Percentiles rank a stretch among this genome's conserved stretches.
These are phyloP conservation scores for Microcebus lehilahytsara DNA, from an alignment of 2,113 vertebrate genomes.

Conservation along the genomic window DNA sequence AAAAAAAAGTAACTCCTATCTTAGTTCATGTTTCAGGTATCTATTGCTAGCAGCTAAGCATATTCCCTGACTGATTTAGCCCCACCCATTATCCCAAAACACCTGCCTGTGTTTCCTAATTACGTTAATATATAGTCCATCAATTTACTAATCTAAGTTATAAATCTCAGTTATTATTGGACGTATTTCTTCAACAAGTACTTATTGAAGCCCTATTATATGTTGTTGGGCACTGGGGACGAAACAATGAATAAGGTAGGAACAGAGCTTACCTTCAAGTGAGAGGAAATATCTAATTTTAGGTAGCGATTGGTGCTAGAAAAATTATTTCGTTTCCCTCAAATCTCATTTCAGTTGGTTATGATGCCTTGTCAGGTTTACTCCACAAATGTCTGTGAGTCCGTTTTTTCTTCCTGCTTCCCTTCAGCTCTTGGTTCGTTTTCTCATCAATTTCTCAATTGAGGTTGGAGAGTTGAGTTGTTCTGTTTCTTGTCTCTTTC, in stretches of 20 bases:
- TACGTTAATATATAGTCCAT: background rate
- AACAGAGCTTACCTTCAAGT: background rate
- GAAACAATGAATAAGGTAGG: background rate
- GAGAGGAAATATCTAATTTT: background rate
- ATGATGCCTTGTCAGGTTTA: background rate
- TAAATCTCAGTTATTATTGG: background rate
- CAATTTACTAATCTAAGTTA: background rate
- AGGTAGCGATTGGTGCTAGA: background rate
- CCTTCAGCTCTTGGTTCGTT: background rate
- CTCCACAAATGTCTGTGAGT: background rate
- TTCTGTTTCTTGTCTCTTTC: background rate
- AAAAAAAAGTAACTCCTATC: background rate
- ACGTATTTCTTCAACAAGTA: background rate
- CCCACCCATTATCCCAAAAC: background rate
- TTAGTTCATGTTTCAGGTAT: background rate
- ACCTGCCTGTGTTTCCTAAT: background rate
- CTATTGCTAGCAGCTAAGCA: background rate
- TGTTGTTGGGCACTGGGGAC: background rate
- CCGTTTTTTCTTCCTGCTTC: background rate
- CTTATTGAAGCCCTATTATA: background rate
- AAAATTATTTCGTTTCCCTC: background rate
- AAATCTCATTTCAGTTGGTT: background rate
- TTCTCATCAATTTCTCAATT: background rate
- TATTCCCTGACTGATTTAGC: background rate
- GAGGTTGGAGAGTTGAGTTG: background rate